phyloP scores from a whole-genome alignment of 92 coral and sea anemone species.

The Actinostola sp. region DNA sequence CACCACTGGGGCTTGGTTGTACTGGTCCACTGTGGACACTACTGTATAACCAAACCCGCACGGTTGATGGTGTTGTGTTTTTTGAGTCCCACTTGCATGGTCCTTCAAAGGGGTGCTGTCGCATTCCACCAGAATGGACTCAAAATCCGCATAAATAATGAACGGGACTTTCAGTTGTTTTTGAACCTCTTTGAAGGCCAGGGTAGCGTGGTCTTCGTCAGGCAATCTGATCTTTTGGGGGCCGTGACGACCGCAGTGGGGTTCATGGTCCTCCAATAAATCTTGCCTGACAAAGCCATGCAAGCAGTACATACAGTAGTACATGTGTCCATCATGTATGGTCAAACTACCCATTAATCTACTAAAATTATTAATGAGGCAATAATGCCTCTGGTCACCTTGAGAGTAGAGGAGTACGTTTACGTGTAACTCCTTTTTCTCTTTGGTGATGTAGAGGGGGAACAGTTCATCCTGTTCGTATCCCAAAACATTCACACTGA shows the following conservation, averaged over 20 bases:
- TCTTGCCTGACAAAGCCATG: conserved; percentile 48
- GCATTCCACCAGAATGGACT: too few species aligned
- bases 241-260: conserved; percentile 37
- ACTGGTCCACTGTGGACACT: conserved; percentile 4
- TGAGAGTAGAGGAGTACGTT: conserved; percentile 29
- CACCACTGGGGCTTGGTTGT: conserved; percentile 9
- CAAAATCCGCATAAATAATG: too few species aligned
- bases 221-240: conserved; percentile 51
- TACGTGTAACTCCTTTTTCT: conserved; percentile 8
- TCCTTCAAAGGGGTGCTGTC: too few species aligned
- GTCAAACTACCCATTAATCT: conserved; percentile 14
- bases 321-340: conserved; percentile 7
- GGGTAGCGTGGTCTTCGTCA: conserved; percentile 25
- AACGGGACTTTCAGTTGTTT: too few species aligned
- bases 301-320: conserved; percentile 50
- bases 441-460: conserved; percentile 29
- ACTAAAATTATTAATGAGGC: conserved; percentile 27
- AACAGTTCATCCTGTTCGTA: conserved; percentile 37
- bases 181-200: too few species aligned
- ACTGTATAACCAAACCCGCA: conserved; percentile 39
- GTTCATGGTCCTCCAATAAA: conserved; percentile 51
- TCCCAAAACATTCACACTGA: conserved; percentile 40
- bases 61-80: conserved; percentile 43
- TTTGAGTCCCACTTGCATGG: too few species aligned
- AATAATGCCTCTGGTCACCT: conserved; percentile 27